Evolutionary conservation across 2,113 vertebrate genomes (phyloP).

Genomic region (Anolis carolinensis): DNA sequence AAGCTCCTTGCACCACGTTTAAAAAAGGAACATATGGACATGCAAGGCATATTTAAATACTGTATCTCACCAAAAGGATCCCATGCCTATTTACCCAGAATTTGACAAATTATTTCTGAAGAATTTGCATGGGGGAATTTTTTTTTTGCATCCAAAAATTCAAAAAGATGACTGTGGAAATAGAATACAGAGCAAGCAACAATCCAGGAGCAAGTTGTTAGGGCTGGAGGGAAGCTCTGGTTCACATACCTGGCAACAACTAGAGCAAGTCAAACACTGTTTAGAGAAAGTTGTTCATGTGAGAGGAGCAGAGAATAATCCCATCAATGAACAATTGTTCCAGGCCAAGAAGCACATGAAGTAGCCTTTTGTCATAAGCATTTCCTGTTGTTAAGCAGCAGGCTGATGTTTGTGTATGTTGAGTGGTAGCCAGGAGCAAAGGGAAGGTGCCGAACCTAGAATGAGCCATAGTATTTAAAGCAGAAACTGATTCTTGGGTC

Average conservation of each 20-base stretch:
- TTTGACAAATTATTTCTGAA: too few species aligned
- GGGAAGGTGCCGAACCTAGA: background rate
- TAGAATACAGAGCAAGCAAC: background rate
- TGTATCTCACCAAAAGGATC: too few species aligned
- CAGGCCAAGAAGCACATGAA: slow-evolving; percentile 28
- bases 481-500: background rate
- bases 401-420: slow-evolving; percentile 15
- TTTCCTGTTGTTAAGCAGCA: slow-evolving; percentile 26
- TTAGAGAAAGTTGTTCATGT: background rate
- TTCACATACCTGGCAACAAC: slow-evolving; percentile 2
- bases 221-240: background rate
- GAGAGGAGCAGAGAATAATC: slow-evolving; percentile 25
- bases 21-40: too few species aligned
- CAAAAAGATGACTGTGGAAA: background rate
- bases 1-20: too few species aligned
- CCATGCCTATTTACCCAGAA: too few species aligned
- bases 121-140: too few species aligned
- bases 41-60: too few species aligned
- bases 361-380: slow-evolving; percentile 22
- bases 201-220: slow-evolving; percentile 3
- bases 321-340: slow-evolving; percentile 9
- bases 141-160: background rate
- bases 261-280: background rate
- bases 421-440: background rate
- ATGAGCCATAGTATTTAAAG: background rate